Base-by-base conservation (phyloP, 2,113 vertebrate species). In the Columbina picui region DNA sequence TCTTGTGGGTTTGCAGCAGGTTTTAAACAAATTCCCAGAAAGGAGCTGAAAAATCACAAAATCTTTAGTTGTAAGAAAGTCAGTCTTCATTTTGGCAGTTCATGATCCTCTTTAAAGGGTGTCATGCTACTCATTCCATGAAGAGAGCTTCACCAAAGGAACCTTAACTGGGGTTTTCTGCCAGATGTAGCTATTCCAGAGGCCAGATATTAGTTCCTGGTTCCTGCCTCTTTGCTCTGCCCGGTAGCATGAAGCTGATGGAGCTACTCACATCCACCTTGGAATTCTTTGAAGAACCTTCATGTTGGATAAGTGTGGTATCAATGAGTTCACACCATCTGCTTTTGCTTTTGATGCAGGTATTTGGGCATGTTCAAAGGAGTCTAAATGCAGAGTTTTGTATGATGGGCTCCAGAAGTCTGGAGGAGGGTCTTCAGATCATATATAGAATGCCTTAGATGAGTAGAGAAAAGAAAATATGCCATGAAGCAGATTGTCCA, bases 11-110 rank as follows among this genome's bases (percentile, higher is more conserved):
- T 86, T 3, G 6, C 55, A 75, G 70, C 17, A 77, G 63, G 49
- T 65, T 95, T 93, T 69, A 81, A 95, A 90, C 55, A 71, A 79
- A 94, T 52, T 92, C 45, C 39, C 79, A 67, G 63, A n/a, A 81
- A 89, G 52, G n/a, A 78, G 52, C 87, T 84, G 47, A 76, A 80
- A 95, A 93, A 60, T 86, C 23, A 1, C 47, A 89, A 53, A n/a
- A 82, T 27, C 29, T 76, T 92, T 56, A 45, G 9, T 6, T 76
- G 27, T 45, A 87, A 84, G 47, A 79, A 85, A 89, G 73, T 57
- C n/a, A 89, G 26, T 80, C 21, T 21, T 73, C 18, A 26, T 77
- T 63, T 34, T 81, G 36, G 43, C 32, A 15, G 7, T 76, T 89
- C 41, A 53, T 7, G 14, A 12, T 49, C 43, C 4, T 10, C 12